Conservation (phyloP, 2,888 invertebrate genomes). For the Tuta absoluta region DNA sequence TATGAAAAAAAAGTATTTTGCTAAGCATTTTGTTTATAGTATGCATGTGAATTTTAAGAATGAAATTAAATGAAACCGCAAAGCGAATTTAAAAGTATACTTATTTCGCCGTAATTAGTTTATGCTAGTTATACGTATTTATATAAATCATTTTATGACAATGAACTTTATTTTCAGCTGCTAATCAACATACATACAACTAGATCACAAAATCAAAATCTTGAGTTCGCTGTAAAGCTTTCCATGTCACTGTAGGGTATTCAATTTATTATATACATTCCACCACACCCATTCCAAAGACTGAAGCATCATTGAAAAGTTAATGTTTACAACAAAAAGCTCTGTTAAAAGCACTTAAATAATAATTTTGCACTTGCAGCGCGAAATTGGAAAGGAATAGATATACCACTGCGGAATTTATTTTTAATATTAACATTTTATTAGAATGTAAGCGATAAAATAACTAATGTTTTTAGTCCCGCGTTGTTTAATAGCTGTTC, state of each 20-base stretch:
- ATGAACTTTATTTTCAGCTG: not conserved
- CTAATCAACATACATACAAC: not conserved
- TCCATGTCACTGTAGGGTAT: conserved; percentile 33
- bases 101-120: too few species aligned
- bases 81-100: too few species aligned
- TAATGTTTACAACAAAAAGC: conserved; percentile 24
- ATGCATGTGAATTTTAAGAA: too few species aligned
- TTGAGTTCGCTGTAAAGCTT: not conserved
- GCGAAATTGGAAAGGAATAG: conserved; percentile 3
- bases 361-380: conserved; percentile 9
- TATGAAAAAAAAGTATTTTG: too few species aligned
- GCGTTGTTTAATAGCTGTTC: too few species aligned
- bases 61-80: too few species aligned
- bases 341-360: conserved; percentile 17
- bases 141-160: not conserved
- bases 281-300: conserved; percentile 57
- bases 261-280: conserved; percentile 39
- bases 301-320: conserved; percentile 42
- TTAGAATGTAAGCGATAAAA: too few species aligned
- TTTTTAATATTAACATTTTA: too few species aligned
- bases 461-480: too few species aligned
- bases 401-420: too few species aligned
- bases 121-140: not conserved
- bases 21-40: too few species aligned
- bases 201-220: not conserved